phyloP scores from a whole-genome alignment of 2,888 invertebrate species.

The Rhagium mordax region DNA sequence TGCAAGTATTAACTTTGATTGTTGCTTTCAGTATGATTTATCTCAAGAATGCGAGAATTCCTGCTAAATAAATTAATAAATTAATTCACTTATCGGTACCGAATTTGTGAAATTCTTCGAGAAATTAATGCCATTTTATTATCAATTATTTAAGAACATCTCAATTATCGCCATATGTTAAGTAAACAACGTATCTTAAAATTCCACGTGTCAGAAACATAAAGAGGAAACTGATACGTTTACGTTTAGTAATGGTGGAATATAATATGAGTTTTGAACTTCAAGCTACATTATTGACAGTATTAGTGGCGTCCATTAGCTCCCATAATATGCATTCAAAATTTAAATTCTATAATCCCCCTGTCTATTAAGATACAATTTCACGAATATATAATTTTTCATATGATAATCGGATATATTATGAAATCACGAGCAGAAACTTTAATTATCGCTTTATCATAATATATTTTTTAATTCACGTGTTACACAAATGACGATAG shows the following conservation, averaged over 20 bases:
- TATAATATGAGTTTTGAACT: constrained; percentile 15
- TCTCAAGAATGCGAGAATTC: constrained; percentile 31
- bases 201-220: constrained; percentile 5
- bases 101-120: neutral
- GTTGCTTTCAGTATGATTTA: constrained; percentile 32
- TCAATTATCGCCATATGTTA: constrained; percentile 9
- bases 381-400: constrained; percentile 13
- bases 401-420: neutral
- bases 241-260: neutral
- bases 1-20: constrained; percentile 37
- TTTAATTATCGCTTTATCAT: neutral
- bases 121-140: constrained; percentile 1
- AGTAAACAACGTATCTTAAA: constrained; percentile 6
- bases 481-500: too few species aligned
- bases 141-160: neutral
- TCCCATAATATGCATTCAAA: neutral
- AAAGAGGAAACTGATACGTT: constrained; percentile 4
- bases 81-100: constrained; percentile 16
- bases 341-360: constrained; percentile 10
- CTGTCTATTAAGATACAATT: constrained; percentile 11
- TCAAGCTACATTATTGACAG: constrained; percentile 4
- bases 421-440: neutral
- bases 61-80: constrained; percentile 28
- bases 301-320: constrained; percentile 6
- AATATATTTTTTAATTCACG: too few species aligned